Evolutionary conservation across 2,888 invertebrate species (phyloP).

Genomic region (Pegoplata infirma): DNA sequence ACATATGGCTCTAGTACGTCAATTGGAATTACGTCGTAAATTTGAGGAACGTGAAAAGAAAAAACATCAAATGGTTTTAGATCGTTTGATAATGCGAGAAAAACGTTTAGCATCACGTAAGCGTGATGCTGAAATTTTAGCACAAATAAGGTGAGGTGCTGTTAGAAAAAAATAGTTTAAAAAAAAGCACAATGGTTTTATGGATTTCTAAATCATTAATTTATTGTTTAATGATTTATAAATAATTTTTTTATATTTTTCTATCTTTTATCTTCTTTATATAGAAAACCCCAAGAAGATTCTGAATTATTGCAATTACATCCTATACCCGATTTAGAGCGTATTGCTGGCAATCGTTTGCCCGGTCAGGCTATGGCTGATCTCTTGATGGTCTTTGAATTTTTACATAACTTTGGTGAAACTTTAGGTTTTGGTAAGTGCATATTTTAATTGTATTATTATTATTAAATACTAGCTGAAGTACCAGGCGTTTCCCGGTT

Average conservation of each 20-base stretch:
- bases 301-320: constrained; percentile 89
- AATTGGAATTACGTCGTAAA: constrained; percentile 90
- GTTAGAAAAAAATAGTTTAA: constrained; percentile 34
- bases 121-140: constrained; percentile 84
- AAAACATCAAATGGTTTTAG: constrained; percentile 84
- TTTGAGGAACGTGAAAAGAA: constrained; percentile 90
- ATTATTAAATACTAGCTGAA: constrained; percentile 4
- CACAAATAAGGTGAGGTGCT: constrained; percentile 80
- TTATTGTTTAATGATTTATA: not conserved
- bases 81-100: constrained; percentile 91
- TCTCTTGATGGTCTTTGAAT: constrained; percentile 96
- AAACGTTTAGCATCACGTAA: constrained; percentile 87
- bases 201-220: not conserved
- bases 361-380: constrained; percentile 94
- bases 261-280: not conserved
- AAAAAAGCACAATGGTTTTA: too few relatives aligned
- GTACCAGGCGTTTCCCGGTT: too few relatives aligned
- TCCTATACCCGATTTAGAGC: constrained; percentile 84
- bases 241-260: not conserved
- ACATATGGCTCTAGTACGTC: constrained; percentile 92
- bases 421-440: constrained; percentile 93
- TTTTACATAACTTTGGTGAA: constrained; percentile 96
- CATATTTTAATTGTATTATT: too few relatives aligned
- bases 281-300: constrained; percentile 93
- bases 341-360: constrained; percentile 89